Percentiles rank a stretch among this genome's conserved stretches.
Conservation (phyloP, 1,140 invertebrate genomes). For the Bradysia coprophila region DNA sequence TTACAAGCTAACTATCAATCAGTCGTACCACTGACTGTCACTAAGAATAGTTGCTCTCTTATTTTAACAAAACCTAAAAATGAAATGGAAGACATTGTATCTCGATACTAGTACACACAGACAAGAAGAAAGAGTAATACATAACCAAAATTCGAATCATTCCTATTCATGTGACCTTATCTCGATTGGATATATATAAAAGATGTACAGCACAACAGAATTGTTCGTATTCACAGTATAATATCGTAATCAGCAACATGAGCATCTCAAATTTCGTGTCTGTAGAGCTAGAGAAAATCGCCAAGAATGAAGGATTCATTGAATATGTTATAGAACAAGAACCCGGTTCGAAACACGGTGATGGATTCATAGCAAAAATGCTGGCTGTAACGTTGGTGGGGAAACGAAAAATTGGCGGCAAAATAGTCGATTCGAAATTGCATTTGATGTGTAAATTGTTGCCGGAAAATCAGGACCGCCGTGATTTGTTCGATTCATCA, state of each 20-base stretch:
- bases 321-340: neutral
- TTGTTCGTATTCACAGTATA: neutral
- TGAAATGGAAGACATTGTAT: too few species aligned
- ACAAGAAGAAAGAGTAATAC: too few species aligned
- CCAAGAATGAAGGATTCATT: slow-evolving; percentile 1
- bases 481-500: neutral
- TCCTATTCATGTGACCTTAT: too few species aligned
- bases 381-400: neutral
- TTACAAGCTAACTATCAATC: too few species aligned
- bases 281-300: neutral
- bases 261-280: neutral
- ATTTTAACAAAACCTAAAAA: too few species aligned
- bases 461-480: neutral
- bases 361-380: neutral
- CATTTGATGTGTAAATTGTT: neutral
- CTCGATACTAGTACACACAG: too few species aligned
- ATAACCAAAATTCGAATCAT: too few species aligned
- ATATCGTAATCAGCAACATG: neutral
- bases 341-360: neutral
- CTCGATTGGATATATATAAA: neutral
- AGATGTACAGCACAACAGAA: neutral
- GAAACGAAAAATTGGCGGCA: neutral
- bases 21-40: too few species aligned
- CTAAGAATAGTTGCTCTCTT: too few species aligned
- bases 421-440: neutral